phyloP scores from a whole-genome alignment of 2,113 vertebrate genomes.

The Oenanthe melanoleuca region DNA sequence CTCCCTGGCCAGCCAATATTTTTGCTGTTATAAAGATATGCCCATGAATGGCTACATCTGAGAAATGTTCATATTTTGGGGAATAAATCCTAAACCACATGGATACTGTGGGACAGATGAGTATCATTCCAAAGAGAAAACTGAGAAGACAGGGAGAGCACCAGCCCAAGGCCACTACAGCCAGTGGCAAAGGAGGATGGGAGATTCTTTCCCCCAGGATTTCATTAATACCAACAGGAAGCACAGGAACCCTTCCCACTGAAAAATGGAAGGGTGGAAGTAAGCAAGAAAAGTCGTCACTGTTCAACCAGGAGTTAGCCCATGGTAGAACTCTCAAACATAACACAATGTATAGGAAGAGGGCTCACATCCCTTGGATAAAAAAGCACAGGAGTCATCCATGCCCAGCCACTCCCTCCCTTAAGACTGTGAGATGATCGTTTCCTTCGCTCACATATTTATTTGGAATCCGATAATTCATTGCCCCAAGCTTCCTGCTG shows the following conservation, averaged over 20 bases:
- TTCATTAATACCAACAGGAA: neutral
- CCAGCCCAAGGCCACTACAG: neutral
- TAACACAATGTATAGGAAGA: conserved; percentile 18
- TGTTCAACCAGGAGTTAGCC: neutral
- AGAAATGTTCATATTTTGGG: neutral
- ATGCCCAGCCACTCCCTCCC: neutral
- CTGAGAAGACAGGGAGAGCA: neutral
- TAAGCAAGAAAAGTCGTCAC: neutral
- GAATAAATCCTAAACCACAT: neutral
- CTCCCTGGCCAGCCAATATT: neutral
- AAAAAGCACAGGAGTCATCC: neutral
- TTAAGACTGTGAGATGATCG: neutral
- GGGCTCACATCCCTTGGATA: neutral
- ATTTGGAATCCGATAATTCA: conserved; percentile 62
- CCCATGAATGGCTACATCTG: neutral
- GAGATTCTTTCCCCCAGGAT: neutral
- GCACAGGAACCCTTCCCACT: neutral
- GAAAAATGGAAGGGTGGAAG: neutral
- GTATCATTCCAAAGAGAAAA: neutral
- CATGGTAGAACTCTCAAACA: neutral
- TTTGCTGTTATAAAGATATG: neutral
- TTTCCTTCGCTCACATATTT: conserved; percentile 48
- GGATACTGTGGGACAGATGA: neutral
- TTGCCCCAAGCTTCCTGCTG: conserved; percentile 54
- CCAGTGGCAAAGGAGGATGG: neutral